Conservation (phyloP, 2,888 invertebrate genomes). For the Limnephilus rhombicus region DNA sequence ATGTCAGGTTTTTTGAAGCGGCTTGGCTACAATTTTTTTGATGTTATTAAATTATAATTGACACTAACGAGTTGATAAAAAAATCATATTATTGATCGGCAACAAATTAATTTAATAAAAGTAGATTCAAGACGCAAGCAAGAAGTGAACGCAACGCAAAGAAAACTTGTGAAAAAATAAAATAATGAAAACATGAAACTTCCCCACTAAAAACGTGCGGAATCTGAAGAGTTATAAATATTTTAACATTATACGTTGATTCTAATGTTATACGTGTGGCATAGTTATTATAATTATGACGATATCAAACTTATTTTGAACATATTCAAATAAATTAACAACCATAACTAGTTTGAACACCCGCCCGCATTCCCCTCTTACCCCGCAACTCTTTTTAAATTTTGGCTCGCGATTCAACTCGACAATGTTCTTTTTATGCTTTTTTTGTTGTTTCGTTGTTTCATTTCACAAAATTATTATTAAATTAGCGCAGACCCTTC, state of each 20-base stretch:
- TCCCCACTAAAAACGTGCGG: too few relatives aligned
- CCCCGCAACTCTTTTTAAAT: too few relatives aligned
- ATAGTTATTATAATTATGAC: background rate
- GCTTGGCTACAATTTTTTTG: background rate
- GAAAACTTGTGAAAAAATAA: background rate
- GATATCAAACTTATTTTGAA: background rate
- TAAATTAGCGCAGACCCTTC: too few relatives aligned
- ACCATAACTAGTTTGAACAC: too few relatives aligned
- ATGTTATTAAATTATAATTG: background rate
- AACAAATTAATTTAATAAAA: background rate
- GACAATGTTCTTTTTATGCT: too few relatives aligned
- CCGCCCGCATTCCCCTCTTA: too few relatives aligned
- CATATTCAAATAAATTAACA: too few relatives aligned
- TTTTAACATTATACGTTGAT: too few relatives aligned
- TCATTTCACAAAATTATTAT: too few relatives aligned
- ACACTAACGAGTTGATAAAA: background rate
- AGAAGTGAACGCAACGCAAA: background rate
- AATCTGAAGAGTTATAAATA: too few relatives aligned
- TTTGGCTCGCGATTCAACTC: too few relatives aligned
- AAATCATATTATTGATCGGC: background rate
- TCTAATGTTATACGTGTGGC: background rate
- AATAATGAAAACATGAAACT: background rate
- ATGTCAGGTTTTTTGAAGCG: slow-evolving; percentile 7
- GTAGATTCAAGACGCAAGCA: background rate
- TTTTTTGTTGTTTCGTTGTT: too few relatives aligned